Evolutionary conservation across 1,140 invertebrate species (phyloP).

Genomic region (Drosophila athabasca): DNA sequence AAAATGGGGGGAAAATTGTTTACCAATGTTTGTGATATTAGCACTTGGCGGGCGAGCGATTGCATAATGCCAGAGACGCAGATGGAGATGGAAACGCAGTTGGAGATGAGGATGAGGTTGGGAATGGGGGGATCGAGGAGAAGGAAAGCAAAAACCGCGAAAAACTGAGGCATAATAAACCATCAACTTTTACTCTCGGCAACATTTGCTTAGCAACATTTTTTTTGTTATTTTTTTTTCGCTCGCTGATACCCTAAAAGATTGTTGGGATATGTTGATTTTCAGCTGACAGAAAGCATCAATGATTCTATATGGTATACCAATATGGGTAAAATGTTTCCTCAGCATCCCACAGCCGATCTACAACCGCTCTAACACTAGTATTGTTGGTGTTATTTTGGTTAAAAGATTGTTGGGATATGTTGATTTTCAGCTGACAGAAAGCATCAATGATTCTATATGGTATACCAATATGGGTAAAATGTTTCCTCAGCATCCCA

Average conservation of each 20-base stretch:
- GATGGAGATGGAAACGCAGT: neutral
- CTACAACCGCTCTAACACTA: too few species aligned
- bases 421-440: neutral
- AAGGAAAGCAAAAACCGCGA: slow-evolving; percentile 1
- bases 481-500: too few species aligned
- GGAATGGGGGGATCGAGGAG: too few species aligned
- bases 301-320: too few species aligned
- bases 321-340: too few species aligned
- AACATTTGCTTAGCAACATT: slow-evolving; percentile 68
- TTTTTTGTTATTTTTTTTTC: slow-evolving; percentile 6
- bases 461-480: too few species aligned
- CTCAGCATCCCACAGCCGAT: too few species aligned
- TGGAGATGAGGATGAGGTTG: neutral
- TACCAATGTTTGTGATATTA: slow-evolving; percentile 59
- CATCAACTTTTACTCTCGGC: slow-evolving; percentile 60
- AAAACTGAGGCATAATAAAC: slow-evolving; percentile 41
- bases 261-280: slow-evolving; percentile 3
- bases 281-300: neutral
- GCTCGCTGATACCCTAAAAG: slow-evolving; percentile 10
- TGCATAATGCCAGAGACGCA: slow-evolving; percentile 54
- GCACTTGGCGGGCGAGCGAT: slow-evolving; percentile 52
- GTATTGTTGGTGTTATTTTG: too few species aligned
- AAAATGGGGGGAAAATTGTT: slow-evolving; percentile 49
- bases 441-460: too few species aligned
- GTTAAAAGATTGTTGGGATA: slow-evolving; percentile 4